Conservation (phyloP, 2,888 invertebrate genomes). For the Agrotis exclamationis region DNA sequence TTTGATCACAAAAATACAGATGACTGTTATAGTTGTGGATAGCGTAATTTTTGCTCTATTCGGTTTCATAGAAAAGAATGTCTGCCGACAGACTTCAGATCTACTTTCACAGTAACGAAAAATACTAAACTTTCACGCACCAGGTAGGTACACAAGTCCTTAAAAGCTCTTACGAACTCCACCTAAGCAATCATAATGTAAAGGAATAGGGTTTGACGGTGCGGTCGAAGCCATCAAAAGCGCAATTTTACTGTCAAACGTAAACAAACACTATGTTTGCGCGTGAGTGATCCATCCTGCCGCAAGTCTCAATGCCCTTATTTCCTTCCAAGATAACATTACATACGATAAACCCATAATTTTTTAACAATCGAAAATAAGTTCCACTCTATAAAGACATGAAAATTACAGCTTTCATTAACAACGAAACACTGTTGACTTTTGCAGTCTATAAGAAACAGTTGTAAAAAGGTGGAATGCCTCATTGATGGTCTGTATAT, state of each 20-base stretch:
- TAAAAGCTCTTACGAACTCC: neutral
- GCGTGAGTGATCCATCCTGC: conserved; percentile 70
- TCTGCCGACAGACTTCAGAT: too few relatives aligned
- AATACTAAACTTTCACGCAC: neutral
- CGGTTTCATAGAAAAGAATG: too few relatives aligned
- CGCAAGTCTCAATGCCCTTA: conserved; percentile 59
- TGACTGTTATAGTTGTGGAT: too few relatives aligned
- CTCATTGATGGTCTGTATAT: conserved; percentile 62
- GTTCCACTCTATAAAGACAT: conserved; percentile 59
- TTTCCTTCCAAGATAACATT: conserved; percentile 57
- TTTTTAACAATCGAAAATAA: conserved; percentile 63
- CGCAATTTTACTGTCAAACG: conserved; percentile 74
- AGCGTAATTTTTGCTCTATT: too few relatives aligned
- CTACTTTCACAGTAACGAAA: neutral
- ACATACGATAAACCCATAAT: conserved; percentile 63
- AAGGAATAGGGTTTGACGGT: conserved; percentile 2
- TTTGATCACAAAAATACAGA: too few relatives aligned
- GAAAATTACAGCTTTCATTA: conserved; percentile 70
- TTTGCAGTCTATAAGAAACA: conserved; percentile 65
- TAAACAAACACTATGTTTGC: conserved; percentile 65
- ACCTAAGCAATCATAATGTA: conserved; percentile 8
- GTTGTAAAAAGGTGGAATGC: conserved; percentile 65
- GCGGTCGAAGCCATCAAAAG: conserved; percentile 15
- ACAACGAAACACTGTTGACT: conserved; percentile 64
- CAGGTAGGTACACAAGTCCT: neutral